phyloP scores from a whole-genome alignment of 2,888 invertebrate species.

The Abrostola triplasia region DNA sequence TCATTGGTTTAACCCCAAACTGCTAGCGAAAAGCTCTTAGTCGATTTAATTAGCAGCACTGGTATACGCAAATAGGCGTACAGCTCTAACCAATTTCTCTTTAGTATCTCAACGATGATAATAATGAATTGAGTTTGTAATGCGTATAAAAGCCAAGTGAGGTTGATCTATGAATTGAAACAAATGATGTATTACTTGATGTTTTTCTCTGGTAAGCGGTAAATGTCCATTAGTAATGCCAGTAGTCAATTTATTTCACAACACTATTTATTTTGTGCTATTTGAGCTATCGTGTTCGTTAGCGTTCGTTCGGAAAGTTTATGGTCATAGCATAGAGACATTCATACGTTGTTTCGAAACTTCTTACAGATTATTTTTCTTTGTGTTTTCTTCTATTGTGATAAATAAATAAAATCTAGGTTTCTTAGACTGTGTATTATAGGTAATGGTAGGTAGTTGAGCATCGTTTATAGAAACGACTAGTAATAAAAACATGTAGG shows the following conservation, averaged over 20 bases:
- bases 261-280: no score
- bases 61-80: constrained; percentile 24
- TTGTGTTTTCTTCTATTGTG: no score
- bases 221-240: no score
- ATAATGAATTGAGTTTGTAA: constrained; percentile 13
- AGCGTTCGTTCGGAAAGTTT: no score
- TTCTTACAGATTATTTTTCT: no score
- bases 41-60: constrained; percentile 32
- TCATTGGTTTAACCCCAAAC: constrained; percentile 23
- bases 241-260: constrained; percentile 9
- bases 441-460: no score
- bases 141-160: not conserved
- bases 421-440: no score
- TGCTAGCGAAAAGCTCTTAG: constrained; percentile 16
- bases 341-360: no score
- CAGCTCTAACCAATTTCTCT: constrained; percentile 33
- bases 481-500: not conserved
- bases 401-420: no score
- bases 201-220: not conserved
- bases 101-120: constrained; percentile 18
- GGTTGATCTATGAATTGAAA: not conserved
- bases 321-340: no score
- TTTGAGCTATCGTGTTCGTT: no score
- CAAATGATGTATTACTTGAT: not conserved
- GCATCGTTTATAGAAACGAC: not conserved